A percentile compares a stretch with the other conserved stretches of the same genome.
These are phyloP conservation scores for Oryzias sinensis DNA, from an alignment of 2,797 vertebrate genomes.

Conservation along the genomic window DNA sequence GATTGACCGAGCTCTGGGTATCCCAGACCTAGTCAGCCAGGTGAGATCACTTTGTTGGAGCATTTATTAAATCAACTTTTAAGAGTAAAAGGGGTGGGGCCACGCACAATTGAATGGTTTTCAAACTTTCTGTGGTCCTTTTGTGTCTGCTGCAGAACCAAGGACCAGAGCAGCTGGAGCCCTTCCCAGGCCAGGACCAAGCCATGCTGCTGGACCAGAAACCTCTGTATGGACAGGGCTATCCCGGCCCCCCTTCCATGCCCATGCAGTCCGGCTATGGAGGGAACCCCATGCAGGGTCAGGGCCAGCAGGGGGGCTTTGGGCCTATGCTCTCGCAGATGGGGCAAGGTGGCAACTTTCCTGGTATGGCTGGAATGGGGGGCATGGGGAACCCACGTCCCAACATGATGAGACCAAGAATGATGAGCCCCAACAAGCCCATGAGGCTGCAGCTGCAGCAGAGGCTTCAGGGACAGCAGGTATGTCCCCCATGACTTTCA, in stretches of 20 bases:
- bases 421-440: slow-evolving; percentile 88
- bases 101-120: slow-evolving; percentile 27
- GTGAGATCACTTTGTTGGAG: slow-evolving; percentile 29
- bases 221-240: slow-evolving; percentile 85
- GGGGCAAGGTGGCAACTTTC: slow-evolving; percentile 86
- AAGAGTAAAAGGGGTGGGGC: too few relatives aligned
- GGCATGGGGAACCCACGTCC: slow-evolving; percentile 87
- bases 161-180: slow-evolving; percentile 84
- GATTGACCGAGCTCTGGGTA: slow-evolving; percentile 95
- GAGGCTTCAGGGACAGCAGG: slow-evolving; percentile 96
- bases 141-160: slow-evolving; percentile 73
- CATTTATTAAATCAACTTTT: too few relatives aligned
- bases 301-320: slow-evolving; percentile 73
- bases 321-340: slow-evolving; percentile 78
- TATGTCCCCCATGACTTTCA: slow-evolving; percentile 40
- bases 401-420: slow-evolving; percentile 85
- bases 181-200: slow-evolving; percentile 88
- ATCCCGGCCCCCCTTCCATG: slow-evolving; percentile 85
- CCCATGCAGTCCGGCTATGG: slow-evolving; percentile 84
- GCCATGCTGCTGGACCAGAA: slow-evolving; percentile 90
- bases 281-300: slow-evolving; percentile 76
- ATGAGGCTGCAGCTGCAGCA: slow-evolving; percentile 95
- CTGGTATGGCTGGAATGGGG: slow-evolving; percentile 83
- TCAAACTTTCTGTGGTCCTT: slow-evolving; percentile 40
- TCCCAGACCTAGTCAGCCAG: slow-evolving; percentile 96